phyloP scores from a whole-genome alignment of 64 coral and sea anemone species.

The Actinia equina region DNA sequence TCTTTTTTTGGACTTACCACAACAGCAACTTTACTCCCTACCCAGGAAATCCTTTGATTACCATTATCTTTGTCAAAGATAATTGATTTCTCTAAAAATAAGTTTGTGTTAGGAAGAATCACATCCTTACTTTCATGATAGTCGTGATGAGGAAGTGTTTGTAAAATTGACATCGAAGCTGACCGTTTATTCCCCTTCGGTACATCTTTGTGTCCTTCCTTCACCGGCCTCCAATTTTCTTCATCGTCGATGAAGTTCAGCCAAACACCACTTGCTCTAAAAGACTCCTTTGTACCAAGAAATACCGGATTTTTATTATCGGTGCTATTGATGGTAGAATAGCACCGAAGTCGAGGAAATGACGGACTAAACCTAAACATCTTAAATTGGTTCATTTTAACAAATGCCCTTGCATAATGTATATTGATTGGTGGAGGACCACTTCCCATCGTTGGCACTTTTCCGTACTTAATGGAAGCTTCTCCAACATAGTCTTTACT shows the following conservation, averaged over 20 bases:
- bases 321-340: slow-evolving; percentile 28
- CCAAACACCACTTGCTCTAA: slow-evolving; percentile 2
- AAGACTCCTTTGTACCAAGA: slow-evolving; percentile 54
- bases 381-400: slow-evolving; percentile 35
- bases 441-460: slow-evolving; percentile 41
- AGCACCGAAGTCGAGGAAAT: slow-evolving; percentile 25
- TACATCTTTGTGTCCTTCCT: neutral
- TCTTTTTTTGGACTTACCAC: slow-evolving; percentile 34
- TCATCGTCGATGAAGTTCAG: slow-evolving; percentile 41
- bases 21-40: slow-evolving; percentile 34
- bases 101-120: slow-evolving; percentile 39
- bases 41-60: neutral
- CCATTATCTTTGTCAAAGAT: slow-evolving; percentile 1
- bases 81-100: slow-evolving; percentile 39
- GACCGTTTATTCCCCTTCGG: too few relatives aligned
- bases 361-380: slow-evolving; percentile 26
- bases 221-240: slow-evolving; percentile 18
- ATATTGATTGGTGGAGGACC: slow-evolving; percentile 29
- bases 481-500: slow-evolving; percentile 37
- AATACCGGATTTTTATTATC: slow-evolving; percentile 20
- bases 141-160: slow-evolving; percentile 39
- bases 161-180: neutral
- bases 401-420: slow-evolving; percentile 48
- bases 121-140: slow-evolving; percentile 38
- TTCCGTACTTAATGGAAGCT: slow-evolving; percentile 45